Percentiles rank a stretch among this genome's conserved stretches.
Conservation (phyloP, 2,113 vertebrate genomes). For the Acanthochromis polyacanthus region DNA sequence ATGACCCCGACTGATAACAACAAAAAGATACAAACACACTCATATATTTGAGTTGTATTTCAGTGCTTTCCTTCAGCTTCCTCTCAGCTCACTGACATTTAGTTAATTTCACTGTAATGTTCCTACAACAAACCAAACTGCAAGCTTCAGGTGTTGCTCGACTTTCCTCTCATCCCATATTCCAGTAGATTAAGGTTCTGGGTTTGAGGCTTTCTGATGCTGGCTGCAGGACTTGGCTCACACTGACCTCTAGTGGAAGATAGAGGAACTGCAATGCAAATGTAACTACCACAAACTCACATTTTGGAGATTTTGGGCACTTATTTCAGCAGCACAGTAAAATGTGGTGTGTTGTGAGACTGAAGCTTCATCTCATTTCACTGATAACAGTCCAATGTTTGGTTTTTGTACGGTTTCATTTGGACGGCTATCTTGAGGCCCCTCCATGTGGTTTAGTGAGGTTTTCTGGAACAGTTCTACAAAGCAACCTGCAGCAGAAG, state of each 20-base stretch:
- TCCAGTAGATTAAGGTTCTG: not conserved
- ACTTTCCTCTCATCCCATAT: not conserved
- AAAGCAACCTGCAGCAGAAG: no score
- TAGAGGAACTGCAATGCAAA: constrained; percentile 10
- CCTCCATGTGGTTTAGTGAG: no score
- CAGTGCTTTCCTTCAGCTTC: no score
- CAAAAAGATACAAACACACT: not conserved
- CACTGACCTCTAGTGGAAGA: constrained; percentile 53
- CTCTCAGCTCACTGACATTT: not conserved
- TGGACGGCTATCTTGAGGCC: no score
- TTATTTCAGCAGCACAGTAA: no score
- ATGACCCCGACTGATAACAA: constrained; percentile 1
- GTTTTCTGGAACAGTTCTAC: no score
- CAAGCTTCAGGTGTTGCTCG: not conserved
- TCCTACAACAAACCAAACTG: not conserved
- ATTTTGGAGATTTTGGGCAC: no score
- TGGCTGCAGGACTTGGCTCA: constrained; percentile 20
- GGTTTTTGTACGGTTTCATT: no score
- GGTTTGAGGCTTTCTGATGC: not conserved
- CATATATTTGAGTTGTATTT: not conserved
- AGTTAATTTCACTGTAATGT: not conserved
- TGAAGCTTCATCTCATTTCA: no score
- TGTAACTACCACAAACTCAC: no score
- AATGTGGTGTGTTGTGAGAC: no score
- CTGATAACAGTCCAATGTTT: no score